A percentile compares a stretch with the other conserved stretches of the same genome.
Evolutionary conservation across 2,888 invertebrate species (phyloP).

Genomic region (Blomia tropicalis): DNA sequence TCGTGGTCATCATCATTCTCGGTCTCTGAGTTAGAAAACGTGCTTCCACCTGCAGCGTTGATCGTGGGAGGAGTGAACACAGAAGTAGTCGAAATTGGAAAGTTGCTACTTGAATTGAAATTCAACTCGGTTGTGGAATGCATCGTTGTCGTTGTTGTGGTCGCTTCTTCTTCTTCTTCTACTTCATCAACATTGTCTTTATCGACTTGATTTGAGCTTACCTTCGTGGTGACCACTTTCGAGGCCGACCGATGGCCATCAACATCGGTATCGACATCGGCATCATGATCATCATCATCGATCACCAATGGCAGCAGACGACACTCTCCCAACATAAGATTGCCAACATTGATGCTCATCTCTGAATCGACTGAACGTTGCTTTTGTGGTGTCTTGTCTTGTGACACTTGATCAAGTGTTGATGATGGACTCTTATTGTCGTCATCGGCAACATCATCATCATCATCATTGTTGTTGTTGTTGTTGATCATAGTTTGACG

Average conservation of each 20-base stretch:
- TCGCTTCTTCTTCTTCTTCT: too few relatives aligned
- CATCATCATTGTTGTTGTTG: background rate
- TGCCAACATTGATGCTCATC: slow-evolving; percentile 26
- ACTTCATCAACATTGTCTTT: too few relatives aligned
- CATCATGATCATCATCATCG: background rate
- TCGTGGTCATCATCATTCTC: slow-evolving; percentile 16
- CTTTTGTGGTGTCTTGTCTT: slow-evolving; percentile 25
- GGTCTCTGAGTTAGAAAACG: background rate
- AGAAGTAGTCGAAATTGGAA: background rate
- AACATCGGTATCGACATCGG: background rate
- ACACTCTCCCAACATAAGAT: slow-evolving; percentile 24
- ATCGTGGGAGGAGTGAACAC: slow-evolving; percentile 23
- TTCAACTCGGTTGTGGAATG: slow-evolving; percentile 4
- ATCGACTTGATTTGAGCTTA: background rate
- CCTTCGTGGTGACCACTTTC: background rate
- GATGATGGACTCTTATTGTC: slow-evolving; percentile 8
- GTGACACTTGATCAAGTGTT: slow-evolving; percentile 19
- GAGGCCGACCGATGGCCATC: too few relatives aligned
- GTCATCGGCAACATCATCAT: background rate
- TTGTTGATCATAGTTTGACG: background rate
- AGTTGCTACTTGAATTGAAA: slow-evolving; percentile 7
- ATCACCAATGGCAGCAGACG: background rate
- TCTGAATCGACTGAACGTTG: slow-evolving; percentile 28
- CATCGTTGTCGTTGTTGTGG: background rate
- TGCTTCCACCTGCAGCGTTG: slow-evolving; percentile 22